Percentiles rank a stretch among this genome's conserved stretches.
Conservation (phyloP, 2,888 invertebrate genomes). For the Embidobia sp. region DNA sequence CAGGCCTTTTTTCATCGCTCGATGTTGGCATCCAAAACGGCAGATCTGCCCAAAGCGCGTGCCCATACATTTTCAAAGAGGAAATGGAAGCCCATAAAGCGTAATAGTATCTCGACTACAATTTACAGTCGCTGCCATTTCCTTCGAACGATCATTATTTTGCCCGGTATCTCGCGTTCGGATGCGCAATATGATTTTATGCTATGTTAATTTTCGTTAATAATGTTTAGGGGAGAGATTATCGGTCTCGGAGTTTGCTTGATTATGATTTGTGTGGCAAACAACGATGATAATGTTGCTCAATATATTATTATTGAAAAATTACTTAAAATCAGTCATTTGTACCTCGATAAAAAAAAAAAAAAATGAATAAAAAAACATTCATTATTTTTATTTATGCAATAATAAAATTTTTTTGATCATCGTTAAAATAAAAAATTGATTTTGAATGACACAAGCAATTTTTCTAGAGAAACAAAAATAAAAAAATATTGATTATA, state of each 20-base stretch:
- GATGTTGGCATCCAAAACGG: constrained; percentile 56
- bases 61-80: constrained; percentile 59
- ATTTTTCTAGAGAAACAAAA: no score
- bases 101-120: constrained; percentile 61
- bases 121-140: constrained; percentile 63
- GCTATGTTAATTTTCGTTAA: constrained; percentile 52
- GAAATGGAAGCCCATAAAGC: constrained; percentile 64
- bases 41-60: constrained; percentile 57
- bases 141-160: constrained; percentile 60
- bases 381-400: no score
- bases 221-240: constrained; percentile 33
- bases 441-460: no score
- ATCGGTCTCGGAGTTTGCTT: constrained; percentile 9
- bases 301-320: no score
- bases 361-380: no score
- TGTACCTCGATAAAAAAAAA: no score
- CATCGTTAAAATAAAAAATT: no score
- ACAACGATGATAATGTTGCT: no score
- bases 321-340: no score
- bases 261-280: no score
- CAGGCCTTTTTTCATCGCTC: constrained; percentile 52
- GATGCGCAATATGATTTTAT: constrained; percentile 55
- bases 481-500: no score
- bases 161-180: constrained; percentile 38
- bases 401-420: no score